Base-by-base conservation (phyloP, 2,888 invertebrate genomes). In the Pandemis cinnamomeana region DNA sequence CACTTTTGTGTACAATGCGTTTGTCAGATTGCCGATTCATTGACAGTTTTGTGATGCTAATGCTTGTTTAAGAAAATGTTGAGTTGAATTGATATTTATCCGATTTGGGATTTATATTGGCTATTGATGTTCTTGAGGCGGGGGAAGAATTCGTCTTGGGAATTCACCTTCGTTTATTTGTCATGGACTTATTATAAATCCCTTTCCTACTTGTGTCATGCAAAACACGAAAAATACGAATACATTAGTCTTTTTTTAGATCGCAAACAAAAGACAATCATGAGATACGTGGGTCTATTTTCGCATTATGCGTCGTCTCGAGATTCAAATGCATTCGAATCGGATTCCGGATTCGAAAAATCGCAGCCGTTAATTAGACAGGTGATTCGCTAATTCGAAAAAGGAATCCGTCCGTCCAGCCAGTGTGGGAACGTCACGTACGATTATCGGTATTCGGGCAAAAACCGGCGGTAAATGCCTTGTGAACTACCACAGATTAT, bases 371-470 rank as follows among this genome's bases (percentile, higher is more conserved):
- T 91, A 93, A 93, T 93, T 92, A 92, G 92, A 91, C 93, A 93
- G 93, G 92, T 92, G 92, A 93, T 91, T 91, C 91, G 91, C 89
- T 93, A 92, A 93, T 93, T 92, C 91, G 86, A 82, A 86, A 86
- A 87, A 88, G 86, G 93, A 91, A 92, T 92, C 85, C 89, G 87
- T 86, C 88, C 83, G 86, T 78, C 79, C 77, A 77, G 78, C 80
- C 84, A 80, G 87, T 90, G 93, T 94, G 93, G 91, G 94, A 94
- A 94, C 90, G 87, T 93, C 93, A 94, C 94, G 93, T 94, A 89
- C 90, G 85, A 84, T 85, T 84, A 87, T 88, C 86, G 91, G 91
- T 86, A 93, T 92, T 85, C 91, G 88, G 79, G 84, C 89, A 93
- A 93, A 92, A 93, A 93, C 81, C 79, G 80, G 82, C 80, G 77